Conservation (phyloP, 2,888 invertebrate species). For the Pristionchus arcanus region DNA sequence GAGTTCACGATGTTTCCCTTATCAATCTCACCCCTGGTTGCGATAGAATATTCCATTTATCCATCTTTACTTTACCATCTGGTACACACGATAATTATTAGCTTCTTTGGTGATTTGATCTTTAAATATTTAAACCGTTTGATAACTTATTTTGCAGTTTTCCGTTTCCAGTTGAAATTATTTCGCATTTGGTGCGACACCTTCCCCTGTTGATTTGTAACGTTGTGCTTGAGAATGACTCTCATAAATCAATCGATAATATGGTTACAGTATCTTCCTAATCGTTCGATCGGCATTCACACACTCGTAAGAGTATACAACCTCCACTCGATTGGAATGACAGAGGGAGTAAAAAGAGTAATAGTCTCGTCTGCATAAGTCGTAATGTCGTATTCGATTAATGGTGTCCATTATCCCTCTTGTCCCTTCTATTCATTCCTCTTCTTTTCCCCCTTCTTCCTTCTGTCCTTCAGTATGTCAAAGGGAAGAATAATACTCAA, state of each 20-base stretch:
- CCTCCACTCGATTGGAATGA: not conserved
- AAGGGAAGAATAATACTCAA: not conserved
- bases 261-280: not conserved
- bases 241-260: constrained; percentile 29
- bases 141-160: constrained; percentile 18
- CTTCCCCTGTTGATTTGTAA: constrained; percentile 39
- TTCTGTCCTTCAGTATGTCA: constrained; percentile 30
- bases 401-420: constrained; percentile 29
- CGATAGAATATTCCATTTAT: not conserved
- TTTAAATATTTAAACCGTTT: not conserved
- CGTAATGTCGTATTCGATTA: constrained; percentile 3
- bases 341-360: not conserved
- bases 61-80: constrained; percentile 3
- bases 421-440: constrained; percentile 36
- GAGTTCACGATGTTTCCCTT: too few relatives aligned
- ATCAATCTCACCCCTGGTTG: not conserved
- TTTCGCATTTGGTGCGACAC: not conserved
- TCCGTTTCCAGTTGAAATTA: not conserved
- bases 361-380: constrained; percentile 34
- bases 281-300: not conserved
- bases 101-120: constrained; percentile 2
- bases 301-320: not conserved
- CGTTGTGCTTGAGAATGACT: constrained; percentile 1
- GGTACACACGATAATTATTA: not conserved
- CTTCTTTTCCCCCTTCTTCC: not conserved